Base-by-base conservation (phyloP, 2,113 vertebrate genomes). In the Embiotoca jacksoni region DNA sequence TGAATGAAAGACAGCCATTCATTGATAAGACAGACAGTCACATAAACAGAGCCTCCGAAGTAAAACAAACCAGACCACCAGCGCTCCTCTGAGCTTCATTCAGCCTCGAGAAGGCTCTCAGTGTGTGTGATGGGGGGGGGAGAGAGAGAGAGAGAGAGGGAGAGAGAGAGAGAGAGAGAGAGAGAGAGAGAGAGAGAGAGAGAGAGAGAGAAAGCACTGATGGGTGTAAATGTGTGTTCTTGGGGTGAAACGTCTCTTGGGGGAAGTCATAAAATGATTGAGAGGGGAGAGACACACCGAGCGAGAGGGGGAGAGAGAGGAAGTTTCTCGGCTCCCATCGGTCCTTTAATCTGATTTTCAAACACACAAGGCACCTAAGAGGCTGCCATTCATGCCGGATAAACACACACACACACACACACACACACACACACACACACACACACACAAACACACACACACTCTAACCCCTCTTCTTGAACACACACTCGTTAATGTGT, bases 1-100 rank as follows among this genome's bases (percentile, higher is more conserved):
- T 73, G 63, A 78, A 89, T 91, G 90, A 92, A 93, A 90, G 91
- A 86, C 88, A 79, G 75, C 63, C 71, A 81, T 93, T 92, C 91
- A 91, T 83, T 82, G 88, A 93, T 91, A 90, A 91, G 88, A 84
- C 83, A 81, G 84, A 87, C 86, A 80, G 86, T 85, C 80, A 81
- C 32, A 91, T 89, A 92, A 91, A 93, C 86, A 88, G 54, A 75
- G 71, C 49, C 72, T 86, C 85, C 63, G 54, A 86, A 67, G 67
- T 57, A 87, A 88, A 91, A 89, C 89, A 89, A 86, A 87, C 88
- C 70, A 74, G 87, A 81, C 79, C 81, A 78, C 70, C 66, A 14
- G 65, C 50, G 60, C 64, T 46, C 70, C 72, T 85, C 73, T 77
- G 72, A 44, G 73, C 74, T 72, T 74, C 83, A 88, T 91, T 92